A percentile compares a stretch with the other conserved stretches of the same genome.
Conservation (phyloP, 2,113 vertebrate species). For the Crotalus horridus region DNA sequence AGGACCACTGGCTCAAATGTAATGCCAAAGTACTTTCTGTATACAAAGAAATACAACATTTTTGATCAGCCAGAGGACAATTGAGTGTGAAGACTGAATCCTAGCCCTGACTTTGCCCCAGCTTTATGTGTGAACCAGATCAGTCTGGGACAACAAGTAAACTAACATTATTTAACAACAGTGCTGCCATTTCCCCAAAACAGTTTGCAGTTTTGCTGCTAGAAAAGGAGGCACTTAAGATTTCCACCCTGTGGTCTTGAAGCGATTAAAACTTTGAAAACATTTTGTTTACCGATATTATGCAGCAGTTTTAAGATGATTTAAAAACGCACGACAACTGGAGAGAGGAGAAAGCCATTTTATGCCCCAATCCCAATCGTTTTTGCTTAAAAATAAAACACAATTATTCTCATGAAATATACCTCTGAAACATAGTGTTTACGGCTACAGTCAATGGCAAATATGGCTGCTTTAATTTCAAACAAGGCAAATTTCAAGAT, state of each 20-base stretch:
- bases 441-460: not conserved
- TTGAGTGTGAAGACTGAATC: not conserved
- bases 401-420: not conserved
- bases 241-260: not conserved
- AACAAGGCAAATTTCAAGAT: slow-evolving; percentile 25
- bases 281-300: not conserved
- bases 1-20: not conserved
- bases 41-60: not conserved
- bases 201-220: too few relatives aligned
- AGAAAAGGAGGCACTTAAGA: slow-evolving; percentile 18
- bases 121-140: not conserved
- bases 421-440: not conserved
- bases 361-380: not conserved
- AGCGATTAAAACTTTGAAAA: not conserved
- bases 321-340: not conserved
- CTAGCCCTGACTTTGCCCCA: not conserved
- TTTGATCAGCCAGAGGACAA: not conserved
- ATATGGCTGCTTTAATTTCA: not conserved
- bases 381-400: not conserved
- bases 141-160: not conserved
- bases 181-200: not conserved
- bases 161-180: not conserved
- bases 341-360: not conserved
- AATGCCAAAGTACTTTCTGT: not conserved
- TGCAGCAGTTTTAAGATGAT: not conserved